phyloP scores from a whole-genome alignment of 92 coral and sea anemone species.

The Epizoanthus scotinus region DNA sequence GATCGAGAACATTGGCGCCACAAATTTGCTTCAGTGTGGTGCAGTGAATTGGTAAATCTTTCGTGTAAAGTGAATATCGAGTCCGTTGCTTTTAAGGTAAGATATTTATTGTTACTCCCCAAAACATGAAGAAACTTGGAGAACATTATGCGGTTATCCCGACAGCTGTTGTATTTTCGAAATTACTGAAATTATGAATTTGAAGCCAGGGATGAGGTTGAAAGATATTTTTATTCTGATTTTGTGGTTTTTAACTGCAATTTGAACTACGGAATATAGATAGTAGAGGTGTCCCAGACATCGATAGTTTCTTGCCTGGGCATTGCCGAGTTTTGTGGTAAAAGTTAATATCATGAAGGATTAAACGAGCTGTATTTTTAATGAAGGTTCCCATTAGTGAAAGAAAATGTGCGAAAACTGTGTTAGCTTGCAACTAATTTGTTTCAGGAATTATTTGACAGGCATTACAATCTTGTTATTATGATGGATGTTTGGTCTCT shows the following conservation, averaged over 20 bases:
- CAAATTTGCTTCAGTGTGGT: background rate
- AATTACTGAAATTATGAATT: background rate
- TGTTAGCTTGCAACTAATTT: background rate
- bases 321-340: background rate
- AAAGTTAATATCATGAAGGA: background rate
- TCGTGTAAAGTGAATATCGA: background rate
- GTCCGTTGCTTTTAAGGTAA: background rate
- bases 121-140: too few relatives aligned
- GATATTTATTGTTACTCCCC: background rate
- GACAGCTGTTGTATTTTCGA: slow-evolving; percentile 2
- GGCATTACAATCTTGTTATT: background rate
- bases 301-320: background rate
- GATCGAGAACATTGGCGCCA: background rate
- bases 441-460: background rate
- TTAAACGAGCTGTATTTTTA: background rate
- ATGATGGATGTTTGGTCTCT: background rate
- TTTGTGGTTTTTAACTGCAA: background rate
- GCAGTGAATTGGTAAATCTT: background rate
- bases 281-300: too few relatives aligned
- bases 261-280: background rate
- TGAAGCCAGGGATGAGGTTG: background rate
- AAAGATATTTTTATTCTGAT: background rate
- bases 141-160: too few relatives aligned
- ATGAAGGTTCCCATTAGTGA: background rate
- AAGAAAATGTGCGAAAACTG: background rate